Base-by-base conservation (phyloP, 2,113 vertebrate species). In the Abramis brama region DNA sequence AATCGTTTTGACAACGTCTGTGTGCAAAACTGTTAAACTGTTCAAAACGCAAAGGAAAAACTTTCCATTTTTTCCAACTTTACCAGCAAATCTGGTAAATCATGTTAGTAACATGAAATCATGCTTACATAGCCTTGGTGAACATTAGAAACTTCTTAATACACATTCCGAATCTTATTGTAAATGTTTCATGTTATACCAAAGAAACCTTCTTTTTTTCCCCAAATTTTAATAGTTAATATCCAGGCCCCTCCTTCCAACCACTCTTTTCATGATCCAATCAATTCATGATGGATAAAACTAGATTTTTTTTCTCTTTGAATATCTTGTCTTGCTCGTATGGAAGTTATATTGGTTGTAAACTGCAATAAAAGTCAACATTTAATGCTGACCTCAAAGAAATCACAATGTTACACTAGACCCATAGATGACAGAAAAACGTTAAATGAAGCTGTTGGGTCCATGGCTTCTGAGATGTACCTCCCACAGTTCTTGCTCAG, bases 401-500 rank as follows among this genome's bases (percentile, higher is more conserved):
- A 57, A 60, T 39, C 3, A 4, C 39, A 43, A 73, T 79, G 33
- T 62, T 62, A 9, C 19, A 36, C 23, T 43, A 19, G 33, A 60
- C 57, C 36, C 19, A 36, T 27, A 36, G 10, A 59, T 79, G 55
- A 79, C 77, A 17, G 23, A 36, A 78, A 57, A n/a, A 36, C 7
- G 5, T 79, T 39, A 43, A 59, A 36, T 59, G 12, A 43, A 36
- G 76, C 23, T 60, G 57, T 43, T 60, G 7, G 36, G 23, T 80
- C 8, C 78, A 73, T 73, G 70, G 36, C n/a, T 47, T 74, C 30
- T 33, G 55, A n/a, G 55, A 60, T 79, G 21, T 79, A 60, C 55
- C 77, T 79, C 55, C 55, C 39, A 64, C 59, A 64, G 59, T 80
- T 79, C 33, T 43, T 80, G 39, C 78, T 64, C 13, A 4, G 36